phyloP scores from a whole-genome alignment of 2,888 invertebrate species.

The Tridacna gigas region DNA sequence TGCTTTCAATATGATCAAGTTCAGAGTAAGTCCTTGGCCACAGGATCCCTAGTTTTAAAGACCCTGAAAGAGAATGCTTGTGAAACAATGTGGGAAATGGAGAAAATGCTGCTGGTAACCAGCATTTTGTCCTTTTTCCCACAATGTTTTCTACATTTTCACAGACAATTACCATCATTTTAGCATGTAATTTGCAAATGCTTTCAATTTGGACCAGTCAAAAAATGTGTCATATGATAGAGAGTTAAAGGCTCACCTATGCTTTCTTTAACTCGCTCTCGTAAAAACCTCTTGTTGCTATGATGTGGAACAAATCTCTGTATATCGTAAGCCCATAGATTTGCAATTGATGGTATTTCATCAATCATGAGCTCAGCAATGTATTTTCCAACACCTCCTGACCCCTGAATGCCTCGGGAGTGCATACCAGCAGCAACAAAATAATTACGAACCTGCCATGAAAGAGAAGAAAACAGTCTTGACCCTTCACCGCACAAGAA shows the following conservation, averaged over 20 bases:
- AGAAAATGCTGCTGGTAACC: not conserved
- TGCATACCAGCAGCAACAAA: conserved; percentile 98
- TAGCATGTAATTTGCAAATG: too few relatives aligned
- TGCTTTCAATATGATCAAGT: too few relatives aligned
- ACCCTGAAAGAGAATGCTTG: not conserved
- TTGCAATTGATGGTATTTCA: conserved; percentile 90
- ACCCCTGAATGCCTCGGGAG: conserved; percentile 97
- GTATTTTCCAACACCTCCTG: conserved; percentile 96
- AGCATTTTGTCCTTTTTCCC: not conserved
- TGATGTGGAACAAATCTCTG: conserved; percentile 91
- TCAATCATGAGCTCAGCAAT: conserved; percentile 94
- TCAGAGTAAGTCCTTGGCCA: too few relatives aligned
- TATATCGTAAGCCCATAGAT: conserved; percentile 95
- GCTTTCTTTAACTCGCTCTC: conserved; percentile 96
- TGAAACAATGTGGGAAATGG: not conserved
- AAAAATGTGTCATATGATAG: too few relatives aligned
- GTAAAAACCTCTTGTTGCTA: conserved; percentile 96
- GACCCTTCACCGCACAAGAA: not conserved
- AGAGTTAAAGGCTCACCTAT: conserved; percentile 88
- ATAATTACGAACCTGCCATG: conserved; percentile 92
- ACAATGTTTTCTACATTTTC: not conserved
- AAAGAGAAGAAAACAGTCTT: not conserved
- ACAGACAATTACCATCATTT: not conserved
- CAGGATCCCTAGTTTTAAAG: too few relatives aligned
- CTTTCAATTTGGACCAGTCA: too few relatives aligned